phyloP scores from a whole-genome alignment of 1,140 invertebrate species.

The Drosophila fuyamai region DNA sequence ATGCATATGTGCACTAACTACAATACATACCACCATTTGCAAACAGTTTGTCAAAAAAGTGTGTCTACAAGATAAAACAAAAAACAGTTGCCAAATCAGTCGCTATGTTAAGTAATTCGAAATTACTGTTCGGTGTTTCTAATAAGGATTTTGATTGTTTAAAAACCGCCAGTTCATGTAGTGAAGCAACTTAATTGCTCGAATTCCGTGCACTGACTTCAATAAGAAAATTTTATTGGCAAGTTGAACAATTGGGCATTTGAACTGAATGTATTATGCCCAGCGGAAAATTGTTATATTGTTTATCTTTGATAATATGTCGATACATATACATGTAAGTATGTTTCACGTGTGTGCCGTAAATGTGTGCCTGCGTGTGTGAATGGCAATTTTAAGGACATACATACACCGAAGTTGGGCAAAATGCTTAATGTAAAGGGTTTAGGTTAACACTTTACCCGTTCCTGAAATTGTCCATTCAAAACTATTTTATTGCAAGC shows the following conservation, averaged over 20 bases:
- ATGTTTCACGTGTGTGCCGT: constrained; percentile 20
- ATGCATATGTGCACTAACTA: constrained; percentile 41
- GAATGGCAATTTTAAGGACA: constrained; percentile 31
- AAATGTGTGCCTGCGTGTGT: constrained; percentile 13
- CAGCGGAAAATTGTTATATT: constrained; percentile 23
- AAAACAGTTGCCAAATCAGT: constrained; percentile 33
- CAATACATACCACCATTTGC: constrained; percentile 44
- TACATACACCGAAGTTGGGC: constrained; percentile 21
- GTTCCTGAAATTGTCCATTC: not conserved
- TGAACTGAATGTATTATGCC: constrained; percentile 24
- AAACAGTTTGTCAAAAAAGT: constrained; percentile 45
- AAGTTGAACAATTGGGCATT: constrained; percentile 9
- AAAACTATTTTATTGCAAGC: not conserved
- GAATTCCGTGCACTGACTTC: constrained; percentile 24
- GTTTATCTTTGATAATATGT: constrained; percentile 37
- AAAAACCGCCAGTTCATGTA: constrained; percentile 2
- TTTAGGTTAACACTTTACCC: constrained; percentile 2
- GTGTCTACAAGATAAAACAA: constrained; percentile 41
- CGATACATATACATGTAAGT: constrained; percentile 35
- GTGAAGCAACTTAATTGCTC: constrained; percentile 13
- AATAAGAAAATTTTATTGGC: constrained; percentile 10
- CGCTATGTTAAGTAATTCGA: constrained; percentile 44
- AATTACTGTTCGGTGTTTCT: constrained; percentile 30
- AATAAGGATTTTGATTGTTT: constrained; percentile 25
- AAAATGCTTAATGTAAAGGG: constrained; percentile 8